Evolutionary conservation across 2,797 vertebrate genomes (phyloP), one percentile per base, ranked within the genome.

Genomic region (Vultur gryphus): DNA sequence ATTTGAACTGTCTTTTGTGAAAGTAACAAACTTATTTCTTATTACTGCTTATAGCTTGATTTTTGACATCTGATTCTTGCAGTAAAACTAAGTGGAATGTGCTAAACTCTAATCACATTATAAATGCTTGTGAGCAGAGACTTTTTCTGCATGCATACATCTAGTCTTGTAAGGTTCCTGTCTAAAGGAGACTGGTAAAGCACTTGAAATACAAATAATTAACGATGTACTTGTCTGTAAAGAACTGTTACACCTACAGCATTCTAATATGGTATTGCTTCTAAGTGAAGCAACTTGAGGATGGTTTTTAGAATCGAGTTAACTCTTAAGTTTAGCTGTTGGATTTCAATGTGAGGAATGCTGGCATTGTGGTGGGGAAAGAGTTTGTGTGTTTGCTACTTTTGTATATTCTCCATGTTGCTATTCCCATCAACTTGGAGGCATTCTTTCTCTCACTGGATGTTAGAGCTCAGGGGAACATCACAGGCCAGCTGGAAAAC

Each of bases 401-500:
- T 84, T 70, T 20, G 43, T 90, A 41, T 87, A 13, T 59, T 89
- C 61, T 88, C 28, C 16, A 5, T 2, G 6, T 29, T 48, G 26
- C 25, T 81, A 0, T 80, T 90, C 52, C 77, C 16, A 15, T 31
- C 48, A 55, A 44, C 65, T 93, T 23, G 1, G 73, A 93, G 83
- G 57, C 86, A 8, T 80, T 89, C 73, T 65, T 95, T 86, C 81
- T 85, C 52, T 90, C 62, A 8, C 82, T 94, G 91, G 37, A 24
- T 61, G 52, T 84, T 62, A 71, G 85, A 84, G 66, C 89, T 94
- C 78, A 89, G 91, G 87, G 94, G 86, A 94, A 11, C 76, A 87
- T 95, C 90, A 51, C 67, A 93, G 92, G 88, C 84, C 85, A 90
- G 49, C 86, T 87, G 96, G 89, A 92, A 95, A 95, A 98, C 97